Evolutionary conservation across 2,888 invertebrate genomes (phyloP).

Genomic region (Troilus luridus): DNA sequence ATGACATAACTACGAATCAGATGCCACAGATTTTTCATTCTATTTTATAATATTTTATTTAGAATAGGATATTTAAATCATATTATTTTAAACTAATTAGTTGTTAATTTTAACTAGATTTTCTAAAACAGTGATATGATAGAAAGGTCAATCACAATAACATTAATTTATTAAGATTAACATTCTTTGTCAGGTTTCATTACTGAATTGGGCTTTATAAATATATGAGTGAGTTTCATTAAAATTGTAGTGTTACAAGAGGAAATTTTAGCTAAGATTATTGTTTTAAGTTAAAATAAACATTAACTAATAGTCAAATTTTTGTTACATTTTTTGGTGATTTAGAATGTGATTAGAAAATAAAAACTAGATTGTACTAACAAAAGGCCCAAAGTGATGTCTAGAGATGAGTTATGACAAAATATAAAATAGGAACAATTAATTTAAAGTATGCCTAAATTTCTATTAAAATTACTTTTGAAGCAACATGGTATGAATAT

Average conservation of each 20-base stretch:
- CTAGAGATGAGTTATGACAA: neutral
- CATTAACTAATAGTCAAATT: neutral
- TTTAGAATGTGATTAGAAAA: neutral
- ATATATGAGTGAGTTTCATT: neutral
- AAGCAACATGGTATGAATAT: too few species aligned
- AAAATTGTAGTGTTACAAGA: neutral
- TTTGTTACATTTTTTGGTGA: neutral
- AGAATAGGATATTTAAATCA: neutral
- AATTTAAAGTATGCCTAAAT: neutral
- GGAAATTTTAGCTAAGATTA: neutral
- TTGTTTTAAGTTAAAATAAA: neutral
- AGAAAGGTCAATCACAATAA: neutral
- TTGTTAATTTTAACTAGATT: neutral
- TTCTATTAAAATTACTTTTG: too few species aligned
- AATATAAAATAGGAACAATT: neutral
- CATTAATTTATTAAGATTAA: neutral
- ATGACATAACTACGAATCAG: neutral
- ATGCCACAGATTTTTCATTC: neutral
- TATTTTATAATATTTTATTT: neutral
- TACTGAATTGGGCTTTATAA: neutral
- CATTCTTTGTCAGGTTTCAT: neutral
- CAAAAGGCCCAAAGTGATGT: neutral
- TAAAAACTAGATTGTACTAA: neutral
- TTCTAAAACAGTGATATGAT: neutral
- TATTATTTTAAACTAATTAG: neutral